These are phyloP conservation scores for Lophius piscatorius DNA, from an alignment of 2,113 vertebrate genomes.

Conservation along the genomic window DNA sequence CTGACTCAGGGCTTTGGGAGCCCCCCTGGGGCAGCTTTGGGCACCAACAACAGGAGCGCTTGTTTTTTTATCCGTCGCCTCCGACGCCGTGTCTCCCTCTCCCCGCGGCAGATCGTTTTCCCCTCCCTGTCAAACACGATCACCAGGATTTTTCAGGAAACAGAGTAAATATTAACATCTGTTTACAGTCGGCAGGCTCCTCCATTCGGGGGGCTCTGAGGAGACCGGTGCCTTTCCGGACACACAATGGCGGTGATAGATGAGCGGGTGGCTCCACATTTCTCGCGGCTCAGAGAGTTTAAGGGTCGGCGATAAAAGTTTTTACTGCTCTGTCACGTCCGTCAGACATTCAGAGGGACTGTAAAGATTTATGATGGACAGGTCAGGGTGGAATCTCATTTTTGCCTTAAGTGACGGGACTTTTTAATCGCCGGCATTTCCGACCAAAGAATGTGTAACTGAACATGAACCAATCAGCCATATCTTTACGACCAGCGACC, in stretches of 20 bases:
- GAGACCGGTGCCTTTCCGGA: background rate
- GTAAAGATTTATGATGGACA: background rate
- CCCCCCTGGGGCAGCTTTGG: conserved; percentile 39
- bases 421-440: no score
- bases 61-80: conserved; percentile 52
- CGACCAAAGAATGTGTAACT: no score
- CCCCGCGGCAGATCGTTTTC: conserved; percentile 37
- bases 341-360: no score
- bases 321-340: background rate
- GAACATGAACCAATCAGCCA: no score
- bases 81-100: conserved; percentile 15
- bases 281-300: background rate
- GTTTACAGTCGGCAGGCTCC: no score
- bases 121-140: conserved; percentile 53
- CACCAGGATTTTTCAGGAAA: conserved; percentile 19
- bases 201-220: no score
- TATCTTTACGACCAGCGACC: no score
- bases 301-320: background rate
- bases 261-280: background rate
- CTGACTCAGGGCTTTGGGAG: conserved; percentile 42
- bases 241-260: no score
- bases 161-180: conserved; percentile 14
- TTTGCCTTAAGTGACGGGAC: no score
- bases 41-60: conserved; percentile 30
- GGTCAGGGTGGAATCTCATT: background rate